A percentile compares a stretch with the other conserved stretches of the same genome.
Conservation (phyloP, 2,113 vertebrate species). For the Amblyopsis rosae region DNA sequence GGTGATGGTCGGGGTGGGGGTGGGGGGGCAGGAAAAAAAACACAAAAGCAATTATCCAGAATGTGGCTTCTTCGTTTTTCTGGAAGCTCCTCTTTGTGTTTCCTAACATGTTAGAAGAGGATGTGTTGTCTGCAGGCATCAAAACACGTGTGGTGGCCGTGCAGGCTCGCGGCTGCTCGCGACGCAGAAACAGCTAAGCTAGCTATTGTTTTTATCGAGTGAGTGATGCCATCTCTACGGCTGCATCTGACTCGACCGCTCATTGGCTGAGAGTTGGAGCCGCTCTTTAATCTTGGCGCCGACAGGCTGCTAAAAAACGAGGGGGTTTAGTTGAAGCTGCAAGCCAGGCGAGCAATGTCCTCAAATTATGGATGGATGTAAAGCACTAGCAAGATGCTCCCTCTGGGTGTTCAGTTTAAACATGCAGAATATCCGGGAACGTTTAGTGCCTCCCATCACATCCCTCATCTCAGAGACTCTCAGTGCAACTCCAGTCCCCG, state of each 20-base stretch:
- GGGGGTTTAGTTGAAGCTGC: background rate
- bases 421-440: too few relatives aligned
- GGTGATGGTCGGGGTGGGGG: too few relatives aligned
- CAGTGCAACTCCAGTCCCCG: too few relatives aligned
- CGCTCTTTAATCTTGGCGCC: constrained; percentile 13
- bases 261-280: constrained; percentile 37
- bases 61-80: background rate
- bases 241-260: constrained; percentile 43
- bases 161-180: constrained; percentile 13
- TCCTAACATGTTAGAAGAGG: constrained; percentile 5
- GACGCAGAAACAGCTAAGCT: constrained; percentile 9
- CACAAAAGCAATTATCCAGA: constrained; percentile 25
- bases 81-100: background rate
- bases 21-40: constrained; percentile 11
- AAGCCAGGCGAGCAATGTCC: background rate
- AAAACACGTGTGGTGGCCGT: constrained; percentile 21
- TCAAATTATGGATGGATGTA: too few relatives aligned
- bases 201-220: constrained; percentile 56
- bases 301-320: constrained; percentile 4
- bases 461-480: too few relatives aligned
- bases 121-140: constrained; percentile 34
- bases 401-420: too few relatives aligned
- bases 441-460: too few relatives aligned
- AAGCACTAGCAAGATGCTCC: too few relatives aligned
- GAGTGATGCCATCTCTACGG: constrained; percentile 30